phyloP scores from a whole-genome alignment of 2,797 vertebrate genomes.

The Malacoctenus gilli region DNA sequence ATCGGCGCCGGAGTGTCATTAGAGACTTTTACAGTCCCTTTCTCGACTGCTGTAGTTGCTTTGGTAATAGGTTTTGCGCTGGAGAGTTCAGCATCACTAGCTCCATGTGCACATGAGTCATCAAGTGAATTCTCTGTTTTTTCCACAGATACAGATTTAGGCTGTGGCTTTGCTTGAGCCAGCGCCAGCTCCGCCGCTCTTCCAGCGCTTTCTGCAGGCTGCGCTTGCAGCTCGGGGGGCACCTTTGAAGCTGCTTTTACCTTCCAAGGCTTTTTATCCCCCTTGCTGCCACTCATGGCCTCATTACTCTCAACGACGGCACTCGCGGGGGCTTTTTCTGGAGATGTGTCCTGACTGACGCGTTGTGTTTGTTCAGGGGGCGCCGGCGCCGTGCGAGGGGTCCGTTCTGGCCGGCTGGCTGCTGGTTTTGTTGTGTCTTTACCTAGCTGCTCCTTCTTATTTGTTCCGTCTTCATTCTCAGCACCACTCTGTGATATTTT shows the following conservation, averaged over 20 bases:
- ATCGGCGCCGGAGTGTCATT: constrained; percentile 16
- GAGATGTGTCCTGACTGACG: not conserved
- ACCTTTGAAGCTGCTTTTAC: constrained; percentile 9
- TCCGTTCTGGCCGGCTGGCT: constrained; percentile 11
- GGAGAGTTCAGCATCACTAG: constrained; percentile 42
- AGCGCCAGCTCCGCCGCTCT: constrained; percentile 23
- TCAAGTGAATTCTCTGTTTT: constrained; percentile 51
- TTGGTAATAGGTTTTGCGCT: constrained; percentile 38
- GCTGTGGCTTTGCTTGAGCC: constrained; percentile 33
- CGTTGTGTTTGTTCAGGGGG: constrained; percentile 20
- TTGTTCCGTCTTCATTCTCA: constrained; percentile 16
- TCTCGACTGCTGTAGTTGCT: constrained; percentile 24
- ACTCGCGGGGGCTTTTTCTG: constrained; percentile 30
- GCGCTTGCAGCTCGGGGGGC: constrained; percentile 32
- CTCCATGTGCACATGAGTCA: constrained; percentile 69
- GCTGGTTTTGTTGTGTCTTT: constrained; percentile 27
- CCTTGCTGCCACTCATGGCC: constrained; percentile 12
- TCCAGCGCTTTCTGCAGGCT: constrained; percentile 38
- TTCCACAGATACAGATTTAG: constrained; percentile 57
- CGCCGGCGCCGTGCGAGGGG: constrained; percentile 11
- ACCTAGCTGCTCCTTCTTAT: constrained; percentile 15
- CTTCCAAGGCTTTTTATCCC: constrained; percentile 34
- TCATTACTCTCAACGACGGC: constrained; percentile 36
- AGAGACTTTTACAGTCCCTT: constrained; percentile 33
- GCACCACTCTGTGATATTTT: constrained; percentile 10